Conservation (phyloP, 2,113 vertebrate genomes). For the Phocoena phocoena region DNA sequence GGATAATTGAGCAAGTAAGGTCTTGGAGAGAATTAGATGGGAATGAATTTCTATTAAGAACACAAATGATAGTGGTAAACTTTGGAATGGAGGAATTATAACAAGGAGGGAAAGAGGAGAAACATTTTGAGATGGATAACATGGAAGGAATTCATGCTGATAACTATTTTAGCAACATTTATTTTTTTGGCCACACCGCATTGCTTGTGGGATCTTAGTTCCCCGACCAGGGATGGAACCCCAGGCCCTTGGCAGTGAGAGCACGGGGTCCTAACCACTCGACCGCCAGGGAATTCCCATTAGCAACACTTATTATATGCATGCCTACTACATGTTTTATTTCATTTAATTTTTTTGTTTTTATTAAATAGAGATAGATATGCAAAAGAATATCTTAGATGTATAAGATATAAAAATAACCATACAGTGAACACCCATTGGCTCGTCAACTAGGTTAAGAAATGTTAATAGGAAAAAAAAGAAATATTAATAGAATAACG, state of each 20-base stretch:
- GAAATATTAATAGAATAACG: background rate
- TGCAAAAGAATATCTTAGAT: background rate
- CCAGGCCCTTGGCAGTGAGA: no score
- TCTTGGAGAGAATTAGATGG: background rate
- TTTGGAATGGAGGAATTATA: background rate
- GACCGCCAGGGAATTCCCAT: no score
- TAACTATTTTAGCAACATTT: background rate
- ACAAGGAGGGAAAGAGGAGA: background rate
- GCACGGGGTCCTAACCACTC: no score
- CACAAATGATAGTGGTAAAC: background rate
- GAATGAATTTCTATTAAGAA: background rate
- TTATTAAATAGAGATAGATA: background rate
- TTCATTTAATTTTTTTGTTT: background rate
- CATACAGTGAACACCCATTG: background rate
- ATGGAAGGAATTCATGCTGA: background rate
- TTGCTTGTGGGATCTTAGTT: no score
- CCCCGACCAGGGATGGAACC: no score
- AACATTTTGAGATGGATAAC: conserved; percentile 12
- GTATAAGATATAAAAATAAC: background rate
- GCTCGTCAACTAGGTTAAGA: background rate
- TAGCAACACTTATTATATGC: background rate
- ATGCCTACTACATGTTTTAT: background rate
- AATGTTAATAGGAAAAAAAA: background rate
- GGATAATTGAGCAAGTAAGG: background rate
- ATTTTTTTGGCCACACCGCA: no score